Conservation (phyloP, 2,888 invertebrate species). For the Thereva nobilitata region DNA sequence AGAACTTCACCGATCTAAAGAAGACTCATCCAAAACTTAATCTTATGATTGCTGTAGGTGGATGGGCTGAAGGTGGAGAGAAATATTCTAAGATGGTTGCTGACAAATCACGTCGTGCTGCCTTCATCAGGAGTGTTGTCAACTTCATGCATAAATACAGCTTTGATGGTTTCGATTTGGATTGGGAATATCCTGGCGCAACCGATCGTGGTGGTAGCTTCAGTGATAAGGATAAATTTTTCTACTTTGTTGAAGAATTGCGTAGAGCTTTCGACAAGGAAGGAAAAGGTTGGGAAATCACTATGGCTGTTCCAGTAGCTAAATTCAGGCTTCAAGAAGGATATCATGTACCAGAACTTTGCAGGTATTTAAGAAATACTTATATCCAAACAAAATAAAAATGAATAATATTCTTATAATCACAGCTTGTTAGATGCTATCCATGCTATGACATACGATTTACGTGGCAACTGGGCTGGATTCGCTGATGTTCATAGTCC, state of each 20-base stretch:
- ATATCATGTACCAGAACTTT: conserved; percentile 86
- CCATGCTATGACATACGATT: conserved; percentile 85
- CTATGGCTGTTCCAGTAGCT: conserved; percentile 87
- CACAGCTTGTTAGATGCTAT: conserved; percentile 75
- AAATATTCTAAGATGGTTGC: conserved; percentile 85
- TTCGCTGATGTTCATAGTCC: conserved; percentile 90
- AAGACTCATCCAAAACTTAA: conserved; percentile 73
- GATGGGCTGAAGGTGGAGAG: conserved; percentile 88
- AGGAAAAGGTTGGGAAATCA: conserved; percentile 81
- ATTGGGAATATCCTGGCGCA: conserved; percentile 91
- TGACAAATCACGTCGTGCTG: conserved; percentile 67
- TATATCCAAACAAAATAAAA: background rate
- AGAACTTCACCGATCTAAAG: conserved; percentile 76
- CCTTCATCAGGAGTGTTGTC: conserved; percentile 76
- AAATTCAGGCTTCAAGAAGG: conserved; percentile 86
- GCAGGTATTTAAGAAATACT: conserved; percentile 68
- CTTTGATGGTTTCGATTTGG: conserved; percentile 85
- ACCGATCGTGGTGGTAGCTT: conserved; percentile 83
- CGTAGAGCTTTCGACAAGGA: conserved; percentile 75
- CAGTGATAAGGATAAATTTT: conserved; percentile 81
- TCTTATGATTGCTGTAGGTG: conserved; percentile 81
- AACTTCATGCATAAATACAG: conserved; percentile 75
- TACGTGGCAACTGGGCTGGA: conserved; percentile 88
- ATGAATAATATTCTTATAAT: conserved; percentile 39
- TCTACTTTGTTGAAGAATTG: conserved; percentile 81